phyloP scores from a whole-genome alignment of 2,797 vertebrate genomes.

The Pteronotus mesoamericanus region DNA sequence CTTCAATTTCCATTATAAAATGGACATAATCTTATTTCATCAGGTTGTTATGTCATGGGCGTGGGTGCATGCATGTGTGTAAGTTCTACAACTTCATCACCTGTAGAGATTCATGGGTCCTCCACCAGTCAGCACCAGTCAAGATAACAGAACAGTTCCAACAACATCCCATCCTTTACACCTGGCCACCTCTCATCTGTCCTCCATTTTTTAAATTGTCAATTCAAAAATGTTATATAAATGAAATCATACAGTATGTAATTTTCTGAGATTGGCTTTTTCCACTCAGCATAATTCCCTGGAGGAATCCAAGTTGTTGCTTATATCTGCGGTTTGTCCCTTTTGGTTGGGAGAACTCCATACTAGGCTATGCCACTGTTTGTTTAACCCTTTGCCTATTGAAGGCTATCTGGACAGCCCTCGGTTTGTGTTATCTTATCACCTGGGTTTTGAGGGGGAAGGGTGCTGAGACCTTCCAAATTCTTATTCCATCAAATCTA shows the following conservation, averaged over 20 bases:
- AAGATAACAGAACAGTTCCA: neutral
- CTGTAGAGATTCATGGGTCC: neutral
- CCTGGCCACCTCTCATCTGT: neutral
- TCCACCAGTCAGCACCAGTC: neutral
- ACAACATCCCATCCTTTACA: neutral
- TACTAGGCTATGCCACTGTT: neutral
- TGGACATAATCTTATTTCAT: neutral
- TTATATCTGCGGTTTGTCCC: neutral
- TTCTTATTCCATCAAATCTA: neutral
- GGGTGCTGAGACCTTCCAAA: neutral
- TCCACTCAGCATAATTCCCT: neutral
- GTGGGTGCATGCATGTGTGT: fast-evolving
- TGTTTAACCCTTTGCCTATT: neutral
- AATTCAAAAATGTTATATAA: neutral
- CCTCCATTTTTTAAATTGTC: neutral
- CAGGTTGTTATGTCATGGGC: too few species aligned
- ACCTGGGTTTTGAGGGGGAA: neutral
- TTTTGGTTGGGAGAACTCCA: neutral
- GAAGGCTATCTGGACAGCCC: neutral
- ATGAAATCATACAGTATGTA: neutral
- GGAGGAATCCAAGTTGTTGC: neutral
- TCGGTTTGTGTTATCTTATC: neutral
- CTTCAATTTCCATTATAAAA: neutral
- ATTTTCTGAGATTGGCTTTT: slow-evolving; percentile 20
- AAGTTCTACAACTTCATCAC: neutral